phyloP scores from a whole-genome alignment of 2,113 vertebrate genomes.

The Poeciliopsis retropinna region DNA sequence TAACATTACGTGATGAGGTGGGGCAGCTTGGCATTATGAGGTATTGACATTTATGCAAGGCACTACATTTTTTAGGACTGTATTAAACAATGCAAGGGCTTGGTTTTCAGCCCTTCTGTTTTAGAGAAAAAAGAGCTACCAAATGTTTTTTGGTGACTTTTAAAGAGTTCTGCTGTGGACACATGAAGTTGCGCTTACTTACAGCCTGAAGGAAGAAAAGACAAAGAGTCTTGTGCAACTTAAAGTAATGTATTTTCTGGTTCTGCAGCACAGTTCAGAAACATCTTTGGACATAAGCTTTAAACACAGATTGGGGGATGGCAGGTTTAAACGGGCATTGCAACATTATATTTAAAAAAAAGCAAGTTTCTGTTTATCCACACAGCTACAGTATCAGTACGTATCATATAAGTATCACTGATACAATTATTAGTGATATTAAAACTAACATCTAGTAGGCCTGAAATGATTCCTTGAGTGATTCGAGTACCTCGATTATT shows the following conservation, averaged over 20 bases:
- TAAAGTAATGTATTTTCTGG: neutral
- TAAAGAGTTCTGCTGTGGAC: neutral
- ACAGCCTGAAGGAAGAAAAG: neutral
- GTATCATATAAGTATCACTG: too few species aligned
- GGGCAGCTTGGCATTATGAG: neutral
- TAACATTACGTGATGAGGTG: neutral
- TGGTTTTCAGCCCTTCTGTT: neutral
- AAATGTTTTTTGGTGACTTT: slow-evolving; percentile 9
- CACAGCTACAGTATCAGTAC: too few species aligned
- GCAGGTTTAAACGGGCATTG: neutral
- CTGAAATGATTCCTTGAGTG: too few species aligned
- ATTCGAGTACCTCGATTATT: too few species aligned
- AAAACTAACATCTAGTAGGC: too few species aligned
- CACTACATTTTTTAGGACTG: neutral
- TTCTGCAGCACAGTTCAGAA: slow-evolving; percentile 1
- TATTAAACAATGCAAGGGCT: neutral
- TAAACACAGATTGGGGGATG: neutral
- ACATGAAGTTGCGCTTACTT: neutral
- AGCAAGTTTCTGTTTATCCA: too few species aligned
- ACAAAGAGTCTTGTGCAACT: slow-evolving; percentile 18
- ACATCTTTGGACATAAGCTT: neutral
- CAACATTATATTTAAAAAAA: neutral
- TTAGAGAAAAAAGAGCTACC: neutral
- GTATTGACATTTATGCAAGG: neutral
- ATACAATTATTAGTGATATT: too few species aligned